Evolutionary conservation across 2,113 vertebrate genomes (phyloP).

Genomic region (Heteronetta atricapilla): DNA sequence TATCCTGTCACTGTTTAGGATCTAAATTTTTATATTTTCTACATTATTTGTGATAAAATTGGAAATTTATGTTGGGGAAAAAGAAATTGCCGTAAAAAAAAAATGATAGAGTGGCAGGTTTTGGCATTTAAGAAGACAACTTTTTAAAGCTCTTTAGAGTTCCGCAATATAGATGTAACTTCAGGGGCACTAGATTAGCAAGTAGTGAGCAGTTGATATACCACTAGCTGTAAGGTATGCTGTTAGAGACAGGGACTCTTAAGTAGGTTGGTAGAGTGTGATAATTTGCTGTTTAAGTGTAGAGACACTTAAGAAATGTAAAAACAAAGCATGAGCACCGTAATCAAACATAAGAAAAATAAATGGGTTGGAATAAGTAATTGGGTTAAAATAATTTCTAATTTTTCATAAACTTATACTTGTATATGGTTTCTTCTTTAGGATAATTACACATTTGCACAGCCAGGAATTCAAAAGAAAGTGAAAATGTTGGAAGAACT

Average conservation of each 20-base stretch:
- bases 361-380: neutral
- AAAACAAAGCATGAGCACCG: neutral
- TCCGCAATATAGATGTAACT: neutral
- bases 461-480: constrained; percentile 97
- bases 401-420: neutral
- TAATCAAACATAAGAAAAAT: neutral
- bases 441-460: constrained; percentile 99
- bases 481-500: constrained; percentile 94
- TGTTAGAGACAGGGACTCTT: neutral
- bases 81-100: neutral
- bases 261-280: neutral
- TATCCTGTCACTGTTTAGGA: neutral
- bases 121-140: neutral
- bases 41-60: neutral
- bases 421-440: constrained; percentile 43
- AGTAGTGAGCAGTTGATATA: neutral
- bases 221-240: neutral
- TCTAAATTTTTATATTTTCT: neutral
- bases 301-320: neutral
- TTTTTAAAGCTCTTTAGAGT: neutral
- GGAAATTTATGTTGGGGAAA: neutral
- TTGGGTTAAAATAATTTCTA: neutral
- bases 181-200: neutral
- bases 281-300: neutral
- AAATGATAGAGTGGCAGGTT: neutral